phyloP scores from a whole-genome alignment of 2,888 invertebrate genomes.

The Hemithea aestivaria region DNA sequence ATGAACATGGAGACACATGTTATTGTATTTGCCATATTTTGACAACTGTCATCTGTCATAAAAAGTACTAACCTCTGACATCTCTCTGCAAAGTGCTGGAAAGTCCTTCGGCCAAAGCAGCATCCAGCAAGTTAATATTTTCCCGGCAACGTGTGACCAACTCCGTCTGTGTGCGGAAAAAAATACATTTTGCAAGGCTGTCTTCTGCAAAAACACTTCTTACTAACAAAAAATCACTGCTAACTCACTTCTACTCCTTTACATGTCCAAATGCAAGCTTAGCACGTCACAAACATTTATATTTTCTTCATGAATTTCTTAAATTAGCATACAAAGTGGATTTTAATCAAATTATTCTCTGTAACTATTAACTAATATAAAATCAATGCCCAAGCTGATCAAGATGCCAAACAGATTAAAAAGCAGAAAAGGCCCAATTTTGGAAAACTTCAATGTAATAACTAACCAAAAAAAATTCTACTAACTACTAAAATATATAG shows the following conservation, averaged over 20 bases:
- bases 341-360: background rate
- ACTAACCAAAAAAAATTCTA: constrained; percentile 7
- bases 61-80: constrained; percentile 76
- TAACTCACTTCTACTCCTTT: constrained; percentile 40
- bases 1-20: no score
- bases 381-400: constrained; percentile 38
- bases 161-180: constrained; percentile 84
- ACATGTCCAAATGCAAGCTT: constrained; percentile 27
- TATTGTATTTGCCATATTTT: no score
- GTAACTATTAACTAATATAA: constrained; percentile 8
- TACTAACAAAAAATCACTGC: constrained; percentile 18
- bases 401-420: constrained; percentile 52
- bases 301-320: constrained; percentile 6
- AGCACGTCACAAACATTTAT: constrained; percentile 22
- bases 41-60: no score
- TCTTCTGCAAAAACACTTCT: constrained; percentile 1
- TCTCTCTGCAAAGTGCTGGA: constrained; percentile 78
- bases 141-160: constrained; percentile 91
- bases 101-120: constrained; percentile 80
- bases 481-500: constrained; percentile 3
- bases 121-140: constrained; percentile 89
- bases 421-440: constrained; percentile 35
- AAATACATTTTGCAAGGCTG: constrained; percentile 10
- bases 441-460: constrained; percentile 2
- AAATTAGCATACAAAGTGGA: constrained; percentile 3